These are phyloP conservation scores for Volucella inanis DNA, from an alignment of 2,888 invertebrate species.

Conservation along the genomic window DNA sequence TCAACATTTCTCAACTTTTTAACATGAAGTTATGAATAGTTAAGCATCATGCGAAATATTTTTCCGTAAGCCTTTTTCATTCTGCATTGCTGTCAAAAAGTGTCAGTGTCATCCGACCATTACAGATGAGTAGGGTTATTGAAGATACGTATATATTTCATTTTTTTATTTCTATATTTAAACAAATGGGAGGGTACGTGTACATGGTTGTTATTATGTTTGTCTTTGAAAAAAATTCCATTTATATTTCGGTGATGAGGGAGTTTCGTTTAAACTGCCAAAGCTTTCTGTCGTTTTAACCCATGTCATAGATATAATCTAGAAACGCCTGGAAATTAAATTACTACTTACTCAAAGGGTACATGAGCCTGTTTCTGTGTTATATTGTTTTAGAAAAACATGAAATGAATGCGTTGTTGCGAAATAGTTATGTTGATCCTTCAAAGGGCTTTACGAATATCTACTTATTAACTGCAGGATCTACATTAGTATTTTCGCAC, in stretches of 20 bases:
- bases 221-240: conserved; percentile 8
- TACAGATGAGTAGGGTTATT: conserved; percentile 58
- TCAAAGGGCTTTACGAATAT: not conserved
- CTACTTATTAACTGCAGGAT: too few relatives aligned
- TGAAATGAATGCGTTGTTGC: not conserved
- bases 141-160: not conserved
- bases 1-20: not conserved
- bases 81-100: conserved; percentile 52
- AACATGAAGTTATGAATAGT: conserved; percentile 6
- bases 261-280: conserved; percentile 25
- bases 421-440: not conserved
- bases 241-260: conserved; percentile 6
- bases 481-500: too few relatives aligned
- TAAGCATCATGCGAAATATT: not conserved
- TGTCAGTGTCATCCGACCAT: conserved; percentile 48
- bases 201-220: conserved; percentile 17
- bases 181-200: conserved; percentile 9
- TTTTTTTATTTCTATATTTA: not conserved
- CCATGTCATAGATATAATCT: conserved; percentile 32
- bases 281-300: conserved; percentile 40
- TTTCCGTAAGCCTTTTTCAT: conserved; percentile 40
- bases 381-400: not conserved
- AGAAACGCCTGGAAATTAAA: conserved; percentile 45
- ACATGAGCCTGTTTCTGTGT: conserved; percentile 6
- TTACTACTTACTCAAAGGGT: conserved; percentile 24